Evolutionary conservation across 2,113 vertebrate genomes (phyloP), one percentile per base, ranked within the genome.

Genomic region (Pachycephala philippinensis): DNA sequence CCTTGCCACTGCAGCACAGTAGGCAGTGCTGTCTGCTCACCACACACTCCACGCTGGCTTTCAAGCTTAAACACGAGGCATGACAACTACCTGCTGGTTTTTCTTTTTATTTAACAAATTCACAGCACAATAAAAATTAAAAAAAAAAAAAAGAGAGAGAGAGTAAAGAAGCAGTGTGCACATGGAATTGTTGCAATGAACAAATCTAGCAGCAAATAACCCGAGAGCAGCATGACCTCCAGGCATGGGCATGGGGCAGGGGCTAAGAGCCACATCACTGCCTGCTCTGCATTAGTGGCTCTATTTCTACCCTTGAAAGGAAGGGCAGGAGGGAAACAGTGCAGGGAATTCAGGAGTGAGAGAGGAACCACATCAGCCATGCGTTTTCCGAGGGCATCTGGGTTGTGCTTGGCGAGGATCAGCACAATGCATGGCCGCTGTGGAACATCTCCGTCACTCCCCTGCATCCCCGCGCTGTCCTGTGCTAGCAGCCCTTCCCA

Each of bases 41-140:
- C 40, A 26, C 22, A 56, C 2, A 0, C 40, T 57, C 37, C 1
- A 0, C 0, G 0, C 15, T 53, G 27, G 7, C 1, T 63, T 87
- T 57, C 1, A 1, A 16, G 33, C 33, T 50, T 45, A 66, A 74
- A 89, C 21, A 84, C 0, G 0, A 81, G 39, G 21, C 66, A 77
- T 8, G 3, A 30, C 12, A 84, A 39, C 8, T 19, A 65, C 5
- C 2, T 5, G 2, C 4, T 65, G 33, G 11, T 7, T 90, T 93
- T 84, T 86, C 20, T 72, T 87, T 96, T 95, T 93, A 95, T 95
- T 97, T 80, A 81, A 89, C 45, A 93, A 84, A 93, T 70, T 77
- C 54, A 90, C 21, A 80, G 66, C 45, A 72, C 13, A 53, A 45
- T 8, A 15, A 10, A 64, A 54, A 53, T 60, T n/a, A 64, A 54